A percentile compares a stretch with the other conserved stretches of the same genome.
These are phyloP conservation scores for Malthinus flaveolus DNA, from an alignment of 2,888 invertebrate species.

Conservation along the genomic window DNA sequence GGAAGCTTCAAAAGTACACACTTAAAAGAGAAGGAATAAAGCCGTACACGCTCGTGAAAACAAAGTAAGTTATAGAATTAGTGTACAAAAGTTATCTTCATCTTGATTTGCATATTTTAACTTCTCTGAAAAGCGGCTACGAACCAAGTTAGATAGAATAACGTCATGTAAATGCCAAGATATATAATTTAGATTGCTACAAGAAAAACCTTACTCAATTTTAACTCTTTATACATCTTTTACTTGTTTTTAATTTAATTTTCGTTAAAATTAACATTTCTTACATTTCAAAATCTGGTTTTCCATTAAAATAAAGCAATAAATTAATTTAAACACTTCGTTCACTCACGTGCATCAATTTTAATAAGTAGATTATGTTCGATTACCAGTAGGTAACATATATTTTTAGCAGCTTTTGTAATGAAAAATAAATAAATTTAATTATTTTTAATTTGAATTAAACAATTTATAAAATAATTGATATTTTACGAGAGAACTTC, in stretches of 20 bases:
- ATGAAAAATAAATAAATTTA: no score
- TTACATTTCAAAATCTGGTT: no score
- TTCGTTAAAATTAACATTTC: no score
- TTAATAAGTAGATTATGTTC: no score
- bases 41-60: slow-evolving; percentile 3
- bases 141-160: slow-evolving; percentile 15
- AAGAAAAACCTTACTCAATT: slow-evolving; percentile 15
- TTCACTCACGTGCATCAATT: not conserved
- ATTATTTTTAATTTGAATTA: no score
- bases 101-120: slow-evolving; percentile 21
- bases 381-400: no score
- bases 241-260: not conserved
- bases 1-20: not conserved
- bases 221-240: slow-evolving; percentile 11
- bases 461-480: no score
- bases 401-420: no score
- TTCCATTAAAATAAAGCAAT: not conserved
- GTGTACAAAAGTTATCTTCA: slow-evolving; percentile 19
- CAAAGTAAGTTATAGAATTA: slow-evolving; percentile 19
- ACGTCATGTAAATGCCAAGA: slow-evolving; percentile 21
- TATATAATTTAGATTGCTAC: slow-evolving; percentile 19
- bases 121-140: slow-evolving; percentile 14
- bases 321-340: no score
- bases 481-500: not conserved
- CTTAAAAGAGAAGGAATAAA: slow-evolving; percentile 2